These are phyloP conservation scores for Lepus americanus DNA, from an alignment of 2,113 vertebrate genomes.

Conservation along the genomic window DNA sequence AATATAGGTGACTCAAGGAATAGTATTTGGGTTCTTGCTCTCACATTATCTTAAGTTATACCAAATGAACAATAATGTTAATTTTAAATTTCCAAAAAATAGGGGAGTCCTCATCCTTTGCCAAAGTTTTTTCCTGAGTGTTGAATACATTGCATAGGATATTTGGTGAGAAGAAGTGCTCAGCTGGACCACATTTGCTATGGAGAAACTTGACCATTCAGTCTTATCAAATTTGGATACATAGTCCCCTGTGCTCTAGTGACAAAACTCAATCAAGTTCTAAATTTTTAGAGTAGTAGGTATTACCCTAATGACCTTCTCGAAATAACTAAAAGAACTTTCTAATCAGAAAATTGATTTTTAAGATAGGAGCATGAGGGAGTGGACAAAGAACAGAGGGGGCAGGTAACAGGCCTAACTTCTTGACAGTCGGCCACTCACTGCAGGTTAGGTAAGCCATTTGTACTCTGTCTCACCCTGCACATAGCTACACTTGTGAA, in stretches of 20 bases:
- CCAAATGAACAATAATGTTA: slow-evolving; percentile 30
- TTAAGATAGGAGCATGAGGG: neutral
- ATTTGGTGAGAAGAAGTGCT: neutral
- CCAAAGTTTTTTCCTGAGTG: slow-evolving; percentile 56
- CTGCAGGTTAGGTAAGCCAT: neutral
- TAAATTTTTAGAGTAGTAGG: neutral
- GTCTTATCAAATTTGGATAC: neutral
- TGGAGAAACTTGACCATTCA: neutral
- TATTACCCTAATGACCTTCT: neutral
- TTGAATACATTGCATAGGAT: neutral
- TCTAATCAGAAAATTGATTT: neutral
- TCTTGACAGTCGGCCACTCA: neutral
- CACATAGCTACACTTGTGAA: neutral
- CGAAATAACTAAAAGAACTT: neutral
- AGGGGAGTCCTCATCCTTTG: slow-evolving; percentile 4
- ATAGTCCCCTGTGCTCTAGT: neutral
- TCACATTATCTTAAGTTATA: slow-evolving; percentile 27
- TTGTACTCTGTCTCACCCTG: neutral
- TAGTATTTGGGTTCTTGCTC: neutral
- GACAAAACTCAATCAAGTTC: neutral
- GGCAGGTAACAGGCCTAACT: neutral
- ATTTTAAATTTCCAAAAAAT: slow-evolving; percentile 32
- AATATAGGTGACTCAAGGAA: neutral
- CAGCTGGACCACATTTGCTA: neutral
- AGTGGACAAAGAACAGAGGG: neutral